phyloP scores from a whole-genome alignment of 2,113 vertebrate genomes.

The Spheniscus mendiculus region DNA sequence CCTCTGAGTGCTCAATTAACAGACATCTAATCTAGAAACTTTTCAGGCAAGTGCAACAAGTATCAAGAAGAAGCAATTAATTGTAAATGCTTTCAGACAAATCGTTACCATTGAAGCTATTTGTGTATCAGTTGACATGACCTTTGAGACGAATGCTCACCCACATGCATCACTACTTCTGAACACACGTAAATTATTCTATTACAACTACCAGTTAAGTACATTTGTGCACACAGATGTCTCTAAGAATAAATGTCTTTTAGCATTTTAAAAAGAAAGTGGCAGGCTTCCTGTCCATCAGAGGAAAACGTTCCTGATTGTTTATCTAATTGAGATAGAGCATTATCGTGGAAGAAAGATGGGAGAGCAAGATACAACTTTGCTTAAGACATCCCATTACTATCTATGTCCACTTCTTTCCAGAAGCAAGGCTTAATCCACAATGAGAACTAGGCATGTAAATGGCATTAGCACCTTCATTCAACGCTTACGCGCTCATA shows the following conservation, averaged over 20 bases:
- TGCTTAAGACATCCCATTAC: neutral
- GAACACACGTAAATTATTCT: neutral
- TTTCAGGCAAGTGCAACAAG: neutral
- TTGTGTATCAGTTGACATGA: neutral
- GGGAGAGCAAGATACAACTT: neutral
- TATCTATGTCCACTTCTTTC: neutral
- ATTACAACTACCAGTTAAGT: neutral
- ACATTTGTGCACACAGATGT: neutral
- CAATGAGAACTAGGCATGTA: rapidly evolving
- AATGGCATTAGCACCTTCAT: neutral
- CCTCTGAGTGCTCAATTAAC: neutral
- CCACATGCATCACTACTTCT: neutral
- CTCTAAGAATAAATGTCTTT: neutral
- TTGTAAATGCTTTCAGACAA: conserved; percentile 1
- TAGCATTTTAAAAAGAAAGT: conserved; percentile 3
- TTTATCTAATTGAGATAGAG: neutral
- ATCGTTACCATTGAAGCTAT: neutral
- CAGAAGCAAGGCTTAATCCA: neutral
- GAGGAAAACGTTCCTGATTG: neutral
- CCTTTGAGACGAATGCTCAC: neutral
- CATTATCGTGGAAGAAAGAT: neutral
- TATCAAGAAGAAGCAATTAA: neutral
- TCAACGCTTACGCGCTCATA: rapidly evolving
- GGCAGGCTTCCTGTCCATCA: neutral
- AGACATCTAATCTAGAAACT: neutral